Evolutionary conservation across 2,113 vertebrate species (phyloP), one percentile per base, ranked within the genome.

Genomic region (Melanotaenia duboulayi): DNA sequence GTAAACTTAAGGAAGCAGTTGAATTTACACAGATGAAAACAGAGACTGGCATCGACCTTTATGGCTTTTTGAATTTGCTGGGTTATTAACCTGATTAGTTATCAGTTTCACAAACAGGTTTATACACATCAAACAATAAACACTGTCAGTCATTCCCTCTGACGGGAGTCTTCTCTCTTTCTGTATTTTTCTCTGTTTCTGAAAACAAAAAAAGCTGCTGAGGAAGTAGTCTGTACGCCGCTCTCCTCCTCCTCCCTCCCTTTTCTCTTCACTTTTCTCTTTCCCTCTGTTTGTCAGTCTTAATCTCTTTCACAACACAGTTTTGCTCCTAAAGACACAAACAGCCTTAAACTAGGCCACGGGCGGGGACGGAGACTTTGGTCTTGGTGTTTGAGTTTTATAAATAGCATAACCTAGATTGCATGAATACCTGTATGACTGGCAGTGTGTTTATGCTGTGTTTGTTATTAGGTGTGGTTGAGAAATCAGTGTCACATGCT

Each of bases 331-430:
- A 28, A 28, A 28, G 28, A 28, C 28, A 28, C 28, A 12, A 56
- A 67, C 61, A 59, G 55, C 5, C 19, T 70, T 23, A 69, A 82
- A 81, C 12, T 63, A 77, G 66, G 79, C 74, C 84, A 81, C 49
- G 23, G 66, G 76, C 0, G 20, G 25, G 72, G 71, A n/a, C n/a
- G 49, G 60, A 66, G 60, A 63, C 23, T 11, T 68, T 2, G 0
- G 12, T 46, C 46, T n/a, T n/a, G n/a, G n/a, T n/a, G n/a, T n/a
- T n/a, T n/a, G n/a, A n/a, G n/a, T n/a, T n/a, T n/a, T n/a, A n/a
- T n/a, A n/a, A n/a, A n/a, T n/a, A n/a, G n/a, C n/a, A n/a, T n/a
- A n/a, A n/a, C n/a, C n/a, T n/a, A n/a, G n/a, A n/a, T n/a, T n/a
- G n/a, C n/a, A n/a, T n/a, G n/a, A n/a, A 65, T 42, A 56, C 63